Conservation (phyloP, 2,113 vertebrate species). For the Capra hircus region DNA sequence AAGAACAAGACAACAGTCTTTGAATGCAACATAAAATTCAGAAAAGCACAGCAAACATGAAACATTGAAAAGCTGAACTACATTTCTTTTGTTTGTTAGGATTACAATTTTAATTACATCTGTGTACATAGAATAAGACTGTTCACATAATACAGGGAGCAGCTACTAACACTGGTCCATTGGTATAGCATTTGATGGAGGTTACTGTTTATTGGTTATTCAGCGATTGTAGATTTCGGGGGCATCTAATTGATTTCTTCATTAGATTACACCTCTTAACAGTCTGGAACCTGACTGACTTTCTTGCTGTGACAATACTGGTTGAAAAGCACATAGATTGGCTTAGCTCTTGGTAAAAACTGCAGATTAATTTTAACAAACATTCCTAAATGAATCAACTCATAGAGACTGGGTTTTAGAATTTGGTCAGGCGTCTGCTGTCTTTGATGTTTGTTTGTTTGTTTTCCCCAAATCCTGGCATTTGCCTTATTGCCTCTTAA, state of each 20-base stretch:
- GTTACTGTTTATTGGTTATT: slow-evolving; percentile 89
- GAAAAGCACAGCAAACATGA: slow-evolving; percentile 95
- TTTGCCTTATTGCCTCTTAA: slow-evolving; percentile 79
- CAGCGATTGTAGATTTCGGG: slow-evolving; percentile 85
- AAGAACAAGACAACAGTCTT: slow-evolving; percentile 90
- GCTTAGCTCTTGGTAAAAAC: slow-evolving; percentile 82
- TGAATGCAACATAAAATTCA: slow-evolving; percentile 88
- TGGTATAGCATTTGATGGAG: slow-evolving; percentile 92
- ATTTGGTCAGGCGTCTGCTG: slow-evolving; percentile 82
- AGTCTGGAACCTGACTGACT: slow-evolving; percentile 88
- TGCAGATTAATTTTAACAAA: slow-evolving; percentile 75
- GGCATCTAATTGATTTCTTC: slow-evolving; percentile 87
- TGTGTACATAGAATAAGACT: slow-evolving; percentile 96
- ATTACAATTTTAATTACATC: slow-evolving; percentile 99
- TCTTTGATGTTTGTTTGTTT: slow-evolving; percentile 68
- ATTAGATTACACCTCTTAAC: slow-evolving; percentile 91
- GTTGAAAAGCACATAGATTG: slow-evolving; percentile 82
- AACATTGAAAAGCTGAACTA: slow-evolving; percentile 95
- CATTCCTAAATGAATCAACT: slow-evolving; percentile 80
- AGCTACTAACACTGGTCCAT: slow-evolving; percentile 95
- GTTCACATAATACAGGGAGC: slow-evolving; percentile 95
- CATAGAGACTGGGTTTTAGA: slow-evolving; percentile 76
- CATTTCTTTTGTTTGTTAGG: slow-evolving; percentile 91
- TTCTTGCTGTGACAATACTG: slow-evolving; percentile 83
- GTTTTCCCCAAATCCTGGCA: slow-evolving; percentile 61